Base-by-base conservation (phyloP, 2,797 vertebrate species). In the Gobio occitaniae region DNA sequence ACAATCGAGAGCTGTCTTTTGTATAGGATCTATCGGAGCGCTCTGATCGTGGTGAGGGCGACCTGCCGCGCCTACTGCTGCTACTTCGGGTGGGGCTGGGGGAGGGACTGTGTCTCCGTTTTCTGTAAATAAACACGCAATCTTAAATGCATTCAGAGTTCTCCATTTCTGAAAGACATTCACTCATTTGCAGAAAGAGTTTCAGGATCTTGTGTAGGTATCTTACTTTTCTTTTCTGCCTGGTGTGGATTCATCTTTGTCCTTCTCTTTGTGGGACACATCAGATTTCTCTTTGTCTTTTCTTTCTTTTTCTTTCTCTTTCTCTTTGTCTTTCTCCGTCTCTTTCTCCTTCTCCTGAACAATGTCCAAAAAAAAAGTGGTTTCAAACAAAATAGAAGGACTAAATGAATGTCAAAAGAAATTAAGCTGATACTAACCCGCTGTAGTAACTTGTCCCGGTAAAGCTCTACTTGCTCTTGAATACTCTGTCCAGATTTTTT, bases 391-490 rank as follows among this genome's bases (percentile, higher is more conserved):
- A 48, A 65, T 16, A 9, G 3, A 16, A 25, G 3, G 5, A 82
- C 15, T 56, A 16, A 11, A 25, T 6, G 2, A 13, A 36, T 7
- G 65, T 76, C 3, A 29, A 50, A 41, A 32, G n/a, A 41, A 90
- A 89, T 13, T 10, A 32, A 50, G 25, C 2, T 59, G 48, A 38
- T 48, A 82, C 50, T 25, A 86, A 99, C 98, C 96, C 98, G 97
- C 91, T 98, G 98, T 54, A 99, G 94, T 79, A 99, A 95, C 91
- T 99, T 99, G 92, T 99, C 98, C 92, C 98, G 96, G 91, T 99
- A 99, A 90, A 99, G 97, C 93, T 99, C 98, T 92, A 99, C 96
- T 94, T 99, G 98, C 86, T 99, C 98, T 92, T 97, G 98, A 92
- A 99, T 96, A 91, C 96, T 98, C 90, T 98, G 98, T 78, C 97